Evolutionary conservation across 2,888 invertebrate genomes (phyloP), one percentile per base, ranked within the genome.

Genomic region (Platycheirus albimanus): DNA sequence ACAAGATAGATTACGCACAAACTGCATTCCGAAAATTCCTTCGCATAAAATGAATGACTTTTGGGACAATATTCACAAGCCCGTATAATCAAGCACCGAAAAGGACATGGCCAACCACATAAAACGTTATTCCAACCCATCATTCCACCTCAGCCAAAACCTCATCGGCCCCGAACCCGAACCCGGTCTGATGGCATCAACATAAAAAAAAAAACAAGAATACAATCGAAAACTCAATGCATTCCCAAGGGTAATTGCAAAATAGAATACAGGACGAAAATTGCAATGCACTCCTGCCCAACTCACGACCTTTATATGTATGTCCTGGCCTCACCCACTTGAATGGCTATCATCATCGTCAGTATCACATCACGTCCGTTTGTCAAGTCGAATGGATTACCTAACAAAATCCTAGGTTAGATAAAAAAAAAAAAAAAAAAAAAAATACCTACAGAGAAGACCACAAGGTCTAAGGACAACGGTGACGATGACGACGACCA

Each of bases 321-420:
- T 33, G 52, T 5, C 3, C 52, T 15, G 13, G 30, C 30, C 17
- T 33, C 43, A 52, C 41, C 28, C 72, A 33, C 58, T 61, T 36
- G 45, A 20, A 63, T 47, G 47, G 70, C 56, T 64, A 80, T 75
- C 43, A 58, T 80, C 76, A 71, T 81, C 76, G 67, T 76, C 81
- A 77, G 81, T 64, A 76, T 76, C 81, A 71, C 67, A 81, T 76
- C 81, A 77, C 81, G 76, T 81, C 67, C 67, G 81, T 76, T 81
- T 71, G 76, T 81, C 81, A 77, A 81, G 67, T 81, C 64, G 58
- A 81, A 77, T 67, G 71, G 81, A 81, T 81, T 81, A 81, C 81
- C 81, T 67, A 81, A 76, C 71, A 41, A 67, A 81, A 67, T 71
- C 49, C 71, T 20, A 19, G 47, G 61, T 30, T 33, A 13, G 10